phyloP scores from a whole-genome alignment of 2,888 invertebrate genomes.

The Nemoura dubitans region DNA sequence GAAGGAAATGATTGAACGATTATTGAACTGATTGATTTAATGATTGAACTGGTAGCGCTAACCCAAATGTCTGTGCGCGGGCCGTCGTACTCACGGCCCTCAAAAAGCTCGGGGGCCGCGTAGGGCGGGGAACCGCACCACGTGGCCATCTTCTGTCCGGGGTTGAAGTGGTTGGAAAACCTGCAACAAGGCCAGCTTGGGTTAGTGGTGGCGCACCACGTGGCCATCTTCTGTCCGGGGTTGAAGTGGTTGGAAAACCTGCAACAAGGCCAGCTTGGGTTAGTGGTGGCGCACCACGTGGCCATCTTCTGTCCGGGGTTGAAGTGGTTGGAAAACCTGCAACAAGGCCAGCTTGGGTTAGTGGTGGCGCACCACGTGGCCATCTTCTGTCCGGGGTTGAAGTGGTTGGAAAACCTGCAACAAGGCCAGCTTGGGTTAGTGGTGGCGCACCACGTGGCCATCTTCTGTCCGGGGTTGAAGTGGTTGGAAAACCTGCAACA shows the following conservation, averaged over 20 bases:
- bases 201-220: no score
- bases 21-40: no score
- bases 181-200: not conserved
- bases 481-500: slow-evolving; percentile 69
- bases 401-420: slow-evolving; percentile 70
- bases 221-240: slow-evolving; percentile 79
- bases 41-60: no score
- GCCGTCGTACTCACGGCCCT: slow-evolving; percentile 93
- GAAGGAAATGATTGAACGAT: no score
- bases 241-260: slow-evolving; percentile 75
- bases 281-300: slow-evolving; percentile 95
- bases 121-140: slow-evolving; percentile 96
- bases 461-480: slow-evolving; percentile 77
- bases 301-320: slow-evolving; percentile 78
- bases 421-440: no score
- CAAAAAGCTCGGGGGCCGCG: slow-evolving; percentile 95
- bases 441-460: slow-evolving; percentile 93
- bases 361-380: slow-evolving; percentile 94
- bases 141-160: slow-evolving; percentile 81
- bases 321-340: slow-evolving; percentile 73
- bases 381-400: slow-evolving; percentile 77
- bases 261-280: no score
- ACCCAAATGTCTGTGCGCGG: slow-evolving; percentile 98
- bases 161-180: slow-evolving; percentile 76
- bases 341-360: no score